Base-by-base conservation (phyloP, 2,797 vertebrate genomes). In the Antrozous pallidus region DNA sequence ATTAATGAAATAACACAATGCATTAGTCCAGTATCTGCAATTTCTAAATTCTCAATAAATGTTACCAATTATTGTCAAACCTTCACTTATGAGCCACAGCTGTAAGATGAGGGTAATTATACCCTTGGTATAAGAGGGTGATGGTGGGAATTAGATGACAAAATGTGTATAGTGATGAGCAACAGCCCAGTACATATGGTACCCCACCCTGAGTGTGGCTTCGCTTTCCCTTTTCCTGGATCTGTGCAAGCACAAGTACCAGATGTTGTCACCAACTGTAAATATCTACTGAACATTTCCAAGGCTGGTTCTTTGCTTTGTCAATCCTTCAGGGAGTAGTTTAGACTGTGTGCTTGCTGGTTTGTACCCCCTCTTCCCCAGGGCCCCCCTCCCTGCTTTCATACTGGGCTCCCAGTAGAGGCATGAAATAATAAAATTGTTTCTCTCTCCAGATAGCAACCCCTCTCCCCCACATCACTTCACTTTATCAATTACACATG, bases 311-410 rank as follows among this genome's bases (percentile, higher is more conserved):
- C 63, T 93, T 86, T 75, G 38, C 86, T 93, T 79, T 89, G 73
- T 89, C 38, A 85, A 0, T 90, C 49, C 90, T 96, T 88, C 51
- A 61, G 69, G 77, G 87, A 91, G 33, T 33, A 77, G 84, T 56
- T 95, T 51, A 81, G 77, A 79, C 26, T 81, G 83, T 93, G 80
- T 95, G 77, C 94, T 93, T 93, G 42, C 80, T 63, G 16, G 38
- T 26, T n/a, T 33, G 49, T 5, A 17, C 18, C 38, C 56, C 22
- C 38, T 51, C 63, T 93, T 51, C 6, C 56, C 12, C 20, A 54
- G 3, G 1, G 3, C 12, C 26, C 56, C 24, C 26, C 11, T 28
- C 8, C 56, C 12, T 87, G 90, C 79, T 85, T 90, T 85, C 84
- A 63, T 0, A 4, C 82, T 81, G 96, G 56, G 45, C 91, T 96